These are phyloP conservation scores for Epicauta chinensis DNA, from an alignment of 1,140 invertebrate species.

Conservation along the genomic window DNA sequence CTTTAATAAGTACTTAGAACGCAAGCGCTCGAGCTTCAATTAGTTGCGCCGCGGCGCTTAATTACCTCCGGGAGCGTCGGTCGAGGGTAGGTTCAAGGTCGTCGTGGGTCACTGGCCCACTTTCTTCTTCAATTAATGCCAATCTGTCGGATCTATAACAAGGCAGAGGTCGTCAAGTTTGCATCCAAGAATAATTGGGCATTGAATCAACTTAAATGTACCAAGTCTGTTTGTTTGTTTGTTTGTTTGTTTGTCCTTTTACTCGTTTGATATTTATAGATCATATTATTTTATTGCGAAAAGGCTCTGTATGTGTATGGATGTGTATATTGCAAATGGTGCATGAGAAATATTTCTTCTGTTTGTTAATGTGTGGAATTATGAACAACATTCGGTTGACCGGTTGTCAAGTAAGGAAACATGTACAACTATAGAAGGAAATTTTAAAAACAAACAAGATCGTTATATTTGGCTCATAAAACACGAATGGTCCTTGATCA, in stretches of 20 bases:
- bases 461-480: constrained; percentile 28
- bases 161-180: no score
- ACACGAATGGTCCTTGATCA: constrained; percentile 22
- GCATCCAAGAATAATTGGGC: no score
- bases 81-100: constrained; percentile 33
- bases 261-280: not conserved
- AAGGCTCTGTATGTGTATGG: not conserved
- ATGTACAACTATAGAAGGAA: no score
- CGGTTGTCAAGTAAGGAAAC: no score
- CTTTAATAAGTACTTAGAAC: constrained; percentile 35
- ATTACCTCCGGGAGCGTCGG: constrained; percentile 38
- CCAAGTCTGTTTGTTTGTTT: no score
- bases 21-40: constrained; percentile 36
- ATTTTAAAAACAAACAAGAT: constrained; percentile 19
- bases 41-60: constrained; percentile 36
- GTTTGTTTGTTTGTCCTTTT: no score
- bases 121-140: no score
- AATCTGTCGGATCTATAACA: no score
- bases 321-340: not conserved
- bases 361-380: not conserved
- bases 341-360: not conserved
- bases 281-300: not conserved
- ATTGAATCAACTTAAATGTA: no score
- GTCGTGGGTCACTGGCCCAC: constrained; percentile 23
- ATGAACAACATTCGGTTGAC: no score